Evolutionary conservation across 2,113 vertebrate genomes (phyloP).

Genomic region (Loxodonta africana): DNA sequence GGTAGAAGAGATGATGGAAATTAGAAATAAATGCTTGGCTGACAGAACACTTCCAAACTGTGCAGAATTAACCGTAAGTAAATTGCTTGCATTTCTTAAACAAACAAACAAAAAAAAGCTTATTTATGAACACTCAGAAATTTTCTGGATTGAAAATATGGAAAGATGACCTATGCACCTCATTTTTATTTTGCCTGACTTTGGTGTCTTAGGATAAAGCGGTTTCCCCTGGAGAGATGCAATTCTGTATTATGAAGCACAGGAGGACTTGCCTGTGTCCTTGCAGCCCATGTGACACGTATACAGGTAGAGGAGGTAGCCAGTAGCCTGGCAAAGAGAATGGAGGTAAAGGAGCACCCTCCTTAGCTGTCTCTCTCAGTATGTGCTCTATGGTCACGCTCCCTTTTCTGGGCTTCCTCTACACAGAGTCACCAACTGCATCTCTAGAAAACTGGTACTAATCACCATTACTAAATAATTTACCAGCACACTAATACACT

Average conservation of each 20-base stretch:
- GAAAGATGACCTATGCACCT: not conserved
- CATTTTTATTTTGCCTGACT: not conserved
- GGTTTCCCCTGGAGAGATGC: not conserved
- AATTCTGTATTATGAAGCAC: not conserved
- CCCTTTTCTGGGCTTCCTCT: not conserved
- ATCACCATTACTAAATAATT: not conserved
- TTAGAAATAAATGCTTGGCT: conserved; percentile 51
- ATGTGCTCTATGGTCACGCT: no score
- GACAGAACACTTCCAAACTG: conserved; percentile 41
- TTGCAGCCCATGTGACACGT: not conserved
- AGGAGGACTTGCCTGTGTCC: not conserved
- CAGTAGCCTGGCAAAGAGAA: not conserved
- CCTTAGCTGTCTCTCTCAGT: not conserved
- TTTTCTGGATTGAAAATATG: not conserved
- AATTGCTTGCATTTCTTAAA: conserved; percentile 15
- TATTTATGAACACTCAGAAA: not conserved
- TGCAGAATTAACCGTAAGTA: conserved; percentile 54
- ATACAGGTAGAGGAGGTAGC: not conserved
- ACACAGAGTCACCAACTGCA: not conserved
- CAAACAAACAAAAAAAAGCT: not conserved
- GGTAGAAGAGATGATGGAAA: not conserved
- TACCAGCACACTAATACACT: not conserved
- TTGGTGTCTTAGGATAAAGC: not conserved
- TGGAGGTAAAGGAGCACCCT: not conserved
- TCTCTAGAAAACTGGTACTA: not conserved